These are phyloP conservation scores for Willisornis vidua DNA, from an alignment of 2,113 vertebrate genomes.

Conservation along the genomic window DNA sequence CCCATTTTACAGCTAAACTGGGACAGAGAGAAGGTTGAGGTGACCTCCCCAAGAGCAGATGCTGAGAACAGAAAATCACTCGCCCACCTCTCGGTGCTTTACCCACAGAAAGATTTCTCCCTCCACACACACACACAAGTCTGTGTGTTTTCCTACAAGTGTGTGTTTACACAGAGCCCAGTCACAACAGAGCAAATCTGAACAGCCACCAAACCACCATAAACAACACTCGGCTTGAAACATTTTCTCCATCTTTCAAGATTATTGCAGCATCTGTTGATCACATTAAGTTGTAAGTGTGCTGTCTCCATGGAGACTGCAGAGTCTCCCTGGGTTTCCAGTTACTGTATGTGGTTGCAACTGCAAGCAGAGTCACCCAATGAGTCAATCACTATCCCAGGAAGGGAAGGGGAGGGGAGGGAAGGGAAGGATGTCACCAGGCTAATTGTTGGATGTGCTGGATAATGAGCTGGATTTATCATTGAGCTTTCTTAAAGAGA, in stretches of 20 bases:
- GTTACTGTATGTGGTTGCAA: conserved; percentile 25
- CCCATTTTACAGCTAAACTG: background rate
- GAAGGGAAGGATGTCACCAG: background rate
- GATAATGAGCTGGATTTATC: background rate
- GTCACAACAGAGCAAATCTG: conserved; percentile 32
- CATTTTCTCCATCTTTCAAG: conserved; percentile 50
- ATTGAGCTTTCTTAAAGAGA: background rate
- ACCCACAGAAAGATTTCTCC: background rate
- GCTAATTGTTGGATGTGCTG: background rate
- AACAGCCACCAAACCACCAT: conserved; percentile 15
- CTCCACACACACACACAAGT: background rate
- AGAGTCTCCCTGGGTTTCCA: conserved; percentile 32
- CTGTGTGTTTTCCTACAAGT: background rate
- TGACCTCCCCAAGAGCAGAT: background rate
- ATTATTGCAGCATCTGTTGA: conserved; percentile 66
- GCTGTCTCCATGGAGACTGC: conserved; percentile 72
- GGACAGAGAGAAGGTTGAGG: background rate
- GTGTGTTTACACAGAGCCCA: background rate
- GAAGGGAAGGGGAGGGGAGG: background rate
- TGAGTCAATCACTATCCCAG: background rate
- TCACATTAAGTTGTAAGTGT: conserved; percentile 63
- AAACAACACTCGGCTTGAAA: conserved; percentile 33
- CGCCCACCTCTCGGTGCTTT: background rate
- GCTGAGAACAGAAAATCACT: background rate
- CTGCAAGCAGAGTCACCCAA: conserved; percentile 10